Evolutionary conservation across 2,888 invertebrate species (phyloP).

Genomic region (Nephrocerus scutellatus): DNA sequence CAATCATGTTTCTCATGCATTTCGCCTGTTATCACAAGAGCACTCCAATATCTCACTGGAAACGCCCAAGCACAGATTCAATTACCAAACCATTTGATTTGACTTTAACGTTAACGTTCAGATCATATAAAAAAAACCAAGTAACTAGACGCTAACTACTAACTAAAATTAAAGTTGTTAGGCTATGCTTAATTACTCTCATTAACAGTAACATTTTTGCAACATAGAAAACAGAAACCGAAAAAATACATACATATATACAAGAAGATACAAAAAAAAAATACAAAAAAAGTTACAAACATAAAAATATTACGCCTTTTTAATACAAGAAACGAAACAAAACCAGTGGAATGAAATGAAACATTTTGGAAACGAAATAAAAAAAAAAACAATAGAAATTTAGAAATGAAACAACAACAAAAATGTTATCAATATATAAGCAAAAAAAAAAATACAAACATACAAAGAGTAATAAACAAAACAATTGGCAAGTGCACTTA

Average conservation of each 20-base stretch:
- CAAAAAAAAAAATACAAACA: constrained; percentile 11
- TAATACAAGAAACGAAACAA: background rate
- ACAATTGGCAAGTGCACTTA: constrained; percentile 49
- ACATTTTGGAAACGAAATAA: constrained; percentile 19
- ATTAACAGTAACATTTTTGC: too few species aligned
- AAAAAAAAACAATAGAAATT: constrained; percentile 22
- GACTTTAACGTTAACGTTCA: too few species aligned
- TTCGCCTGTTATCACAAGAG: too few species aligned
- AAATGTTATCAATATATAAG: constrained; percentile 17
- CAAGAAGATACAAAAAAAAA: constrained; percentile 6
- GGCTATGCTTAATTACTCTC: too few species aligned
- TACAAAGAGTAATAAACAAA: constrained; percentile 26
- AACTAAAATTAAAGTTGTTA: too few species aligned
- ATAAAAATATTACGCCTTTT: constrained; percentile 4
- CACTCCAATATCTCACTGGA: too few species aligned
- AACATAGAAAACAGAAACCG: too few species aligned
- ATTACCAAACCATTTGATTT: too few species aligned
- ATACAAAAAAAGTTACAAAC: background rate
- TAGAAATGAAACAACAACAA: constrained; percentile 14
- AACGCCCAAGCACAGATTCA: too few species aligned
- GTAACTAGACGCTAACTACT: too few species aligned
- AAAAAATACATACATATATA: constrained; percentile 8
- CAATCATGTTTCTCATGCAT: too few species aligned
- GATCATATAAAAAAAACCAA: too few species aligned
- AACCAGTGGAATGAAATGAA: constrained; percentile 4